Conservation (phyloP, 2,888 invertebrate species). For the Ferrisia virgata region DNA sequence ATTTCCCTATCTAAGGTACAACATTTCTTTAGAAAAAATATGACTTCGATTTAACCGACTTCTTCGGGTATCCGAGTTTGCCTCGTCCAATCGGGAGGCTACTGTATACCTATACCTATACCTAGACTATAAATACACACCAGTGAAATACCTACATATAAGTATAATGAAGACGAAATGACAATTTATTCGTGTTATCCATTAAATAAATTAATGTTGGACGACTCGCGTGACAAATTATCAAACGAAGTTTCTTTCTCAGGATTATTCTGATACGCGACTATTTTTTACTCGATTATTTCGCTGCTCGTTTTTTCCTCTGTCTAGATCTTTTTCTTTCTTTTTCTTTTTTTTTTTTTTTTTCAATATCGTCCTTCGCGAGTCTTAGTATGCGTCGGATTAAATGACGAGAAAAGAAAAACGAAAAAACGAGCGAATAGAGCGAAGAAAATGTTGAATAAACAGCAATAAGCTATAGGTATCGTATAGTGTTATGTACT, state of each 20-base stretch:
- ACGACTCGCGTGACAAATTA: background rate
- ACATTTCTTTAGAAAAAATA: no score
- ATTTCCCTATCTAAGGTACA: no score
- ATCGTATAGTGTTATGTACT: no score
- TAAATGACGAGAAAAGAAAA: background rate
- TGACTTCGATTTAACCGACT: no score
- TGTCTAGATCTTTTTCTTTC: background rate
- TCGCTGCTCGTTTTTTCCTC: background rate
- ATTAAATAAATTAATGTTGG: background rate
- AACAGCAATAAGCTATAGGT: background rate
- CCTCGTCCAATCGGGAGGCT: no score
- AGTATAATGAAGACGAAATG: background rate
- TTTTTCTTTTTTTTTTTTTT: background rate
- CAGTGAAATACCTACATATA: background rate
- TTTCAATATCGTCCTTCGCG: no score
- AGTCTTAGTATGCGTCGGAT: background rate
- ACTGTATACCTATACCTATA: no score
- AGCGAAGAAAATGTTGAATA: background rate
- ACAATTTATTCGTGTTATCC: background rate
- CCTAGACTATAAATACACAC: no score
- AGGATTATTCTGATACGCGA: background rate
- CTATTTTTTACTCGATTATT: background rate
- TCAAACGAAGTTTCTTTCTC: background rate
- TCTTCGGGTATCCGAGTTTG: no score
- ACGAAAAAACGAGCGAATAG: background rate